Base-by-base conservation (phyloP, 1,140 invertebrate genomes). In the Druon quercuslanigerum region DNA sequence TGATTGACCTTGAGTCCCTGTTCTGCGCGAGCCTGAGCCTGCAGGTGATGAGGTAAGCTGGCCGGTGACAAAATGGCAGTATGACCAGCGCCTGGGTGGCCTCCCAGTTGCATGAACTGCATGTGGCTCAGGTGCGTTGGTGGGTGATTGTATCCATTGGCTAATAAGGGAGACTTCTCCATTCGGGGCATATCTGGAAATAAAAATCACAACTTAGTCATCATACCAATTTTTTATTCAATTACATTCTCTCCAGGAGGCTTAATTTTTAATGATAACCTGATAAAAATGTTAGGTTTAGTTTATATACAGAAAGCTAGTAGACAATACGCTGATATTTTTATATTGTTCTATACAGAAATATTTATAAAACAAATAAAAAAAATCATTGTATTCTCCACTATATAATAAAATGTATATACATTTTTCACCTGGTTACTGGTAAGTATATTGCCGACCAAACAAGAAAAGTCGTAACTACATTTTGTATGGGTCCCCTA, bases 131-230 rank as follows among this genome's bases (percentile, higher is more conserved):
- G 93, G 88, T 97, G 95, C 82, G 97, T 97, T 60, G 97, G 97
- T 74, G 96, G 96, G 81, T 97, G 97, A 92, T 98, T 98, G 93
- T 98, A 98, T 51, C 97, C 97, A 88, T 98, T 98, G 51, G 97
- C 96, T 73, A 98, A 92, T 9, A 98, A 93, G 19, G 97, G 97
- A 33, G 96, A 97, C 91, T 98, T 98, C 89, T 98, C 96, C 93
- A 97, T 91, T 79, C 96, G 93, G 66, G 95, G 94, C 89, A 97
- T 96, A 92, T 96, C 95, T 96, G 93, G 11, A 14, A 54, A 54
- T 54, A 3, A 54, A 54, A 54, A 54, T 17, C 17, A n/a, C n/a
- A 19, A 16, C 52, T 9, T 9, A 17, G 6, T 17, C 8, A n/a
- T 8, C 52, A 54, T 9, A 9, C n/a, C 1, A 17, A 17, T 17